Evolutionary conservation across 2,888 invertebrate genomes (phyloP), one percentile per base, ranked within the genome.

Genomic region (Amiota minor): DNA sequence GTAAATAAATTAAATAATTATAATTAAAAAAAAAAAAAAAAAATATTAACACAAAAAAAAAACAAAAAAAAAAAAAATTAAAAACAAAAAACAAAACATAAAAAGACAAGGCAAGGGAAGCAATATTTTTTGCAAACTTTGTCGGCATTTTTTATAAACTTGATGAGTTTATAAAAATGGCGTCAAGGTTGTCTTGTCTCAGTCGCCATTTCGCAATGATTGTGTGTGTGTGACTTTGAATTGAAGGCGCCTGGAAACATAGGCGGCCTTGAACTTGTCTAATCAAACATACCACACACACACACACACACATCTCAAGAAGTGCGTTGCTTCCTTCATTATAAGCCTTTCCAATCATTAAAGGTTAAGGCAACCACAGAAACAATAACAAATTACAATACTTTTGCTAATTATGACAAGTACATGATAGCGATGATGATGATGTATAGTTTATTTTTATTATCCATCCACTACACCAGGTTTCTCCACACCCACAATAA

Each of bases 1-100:
- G 88, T 89, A 89, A 88, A 88, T 88, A 89, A 89, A 86, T 86
- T 84, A 82, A 82, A 83, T 81, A 80, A 81, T 88, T 85, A 83
- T 81, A 72, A 72, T 77, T 75, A 81, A 78, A 81, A 77, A 76
- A 78, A 73, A 53, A 73, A 76, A 77, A 76, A 72, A 76, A 72
- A 74, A 79, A 72, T 74, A 76, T 35, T 72, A 72, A 76, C 76
- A 72, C 76, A 74, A 76, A 77, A 74, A 72, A 73, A 62, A 69
- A 77, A 73, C 74, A 74, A 83, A 80, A 75, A 84, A 82, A 79
- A 86, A 87, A 82, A 80, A 80, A 83, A 79, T 79, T 83, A 77
- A 83, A 81, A 79, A 73, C 85, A 81, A 83, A 82, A 84, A 77
- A 78, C 86, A 79, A 81, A 77, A 80, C 72, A 47, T 72, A 72